Evolutionary conservation across 2,113 vertebrate genomes (phyloP).

Genomic region (Pluvianellus socialis): DNA sequence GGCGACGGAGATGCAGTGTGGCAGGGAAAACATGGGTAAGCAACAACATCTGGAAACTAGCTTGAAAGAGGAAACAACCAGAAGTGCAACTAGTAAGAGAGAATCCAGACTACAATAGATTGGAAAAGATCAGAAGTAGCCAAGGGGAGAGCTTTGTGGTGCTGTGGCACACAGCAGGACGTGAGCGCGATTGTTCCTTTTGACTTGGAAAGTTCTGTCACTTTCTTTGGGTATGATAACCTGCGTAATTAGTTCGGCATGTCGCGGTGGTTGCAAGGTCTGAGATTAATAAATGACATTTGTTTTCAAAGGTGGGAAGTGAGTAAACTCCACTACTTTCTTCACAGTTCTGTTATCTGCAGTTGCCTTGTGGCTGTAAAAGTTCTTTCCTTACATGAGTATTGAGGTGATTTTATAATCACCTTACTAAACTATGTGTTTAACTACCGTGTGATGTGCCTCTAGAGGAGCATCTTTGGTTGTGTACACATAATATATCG

Average conservation of each 20-base stretch:
- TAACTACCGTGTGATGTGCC: conserved; percentile 9
- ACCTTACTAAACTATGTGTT: background rate
- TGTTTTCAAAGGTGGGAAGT: background rate
- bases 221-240: background rate
- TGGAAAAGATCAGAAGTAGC: conserved; percentile 38
- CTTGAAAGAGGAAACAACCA: conserved; percentile 59
- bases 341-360: background rate
- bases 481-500: background rate
- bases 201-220: background rate
- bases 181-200: background rate
- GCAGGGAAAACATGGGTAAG: conserved; percentile 48
- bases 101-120: conserved; percentile 30
- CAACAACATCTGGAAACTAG: conserved; percentile 68
- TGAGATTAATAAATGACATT: background rate
- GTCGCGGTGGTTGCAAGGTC: background rate
- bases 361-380: background rate
- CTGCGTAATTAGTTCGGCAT: background rate
- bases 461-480: conserved; percentile 39
- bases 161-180: background rate
- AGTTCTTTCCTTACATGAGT: background rate
- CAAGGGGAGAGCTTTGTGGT: conserved; percentile 15
- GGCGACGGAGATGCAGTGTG: conserved; percentile 49
- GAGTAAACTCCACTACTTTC: background rate
- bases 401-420: background rate
- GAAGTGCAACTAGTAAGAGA: conserved; percentile 45